phyloP scores from a whole-genome alignment of 2,888 invertebrate species.

The Oligia strigilis region DNA sequence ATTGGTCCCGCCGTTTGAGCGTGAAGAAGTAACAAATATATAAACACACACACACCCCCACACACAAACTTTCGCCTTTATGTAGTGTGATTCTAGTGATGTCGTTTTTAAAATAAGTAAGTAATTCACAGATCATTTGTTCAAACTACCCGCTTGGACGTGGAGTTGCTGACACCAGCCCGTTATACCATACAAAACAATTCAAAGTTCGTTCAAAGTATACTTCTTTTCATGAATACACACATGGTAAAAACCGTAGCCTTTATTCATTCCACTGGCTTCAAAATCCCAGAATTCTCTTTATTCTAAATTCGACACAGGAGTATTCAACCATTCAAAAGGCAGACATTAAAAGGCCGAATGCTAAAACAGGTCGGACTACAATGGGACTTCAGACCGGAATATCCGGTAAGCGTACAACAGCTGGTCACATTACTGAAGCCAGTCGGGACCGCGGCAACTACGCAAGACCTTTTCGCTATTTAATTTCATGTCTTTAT shows the following conservation, averaged over 20 bases:
- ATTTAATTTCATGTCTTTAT: conserved; percentile 69
- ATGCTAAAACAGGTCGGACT: conserved; percentile 21
- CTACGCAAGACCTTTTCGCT: conserved; percentile 69
- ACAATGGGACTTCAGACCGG: conserved; percentile 31
- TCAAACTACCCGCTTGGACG: background rate
- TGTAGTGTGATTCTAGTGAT: background rate
- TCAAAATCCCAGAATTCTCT: background rate
- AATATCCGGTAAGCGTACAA: conserved; percentile 30
- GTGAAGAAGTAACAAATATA: too few relatives aligned
- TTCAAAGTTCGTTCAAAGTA: background rate
- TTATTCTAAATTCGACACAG: conserved; percentile 3
- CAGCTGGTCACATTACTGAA: conserved; percentile 48
- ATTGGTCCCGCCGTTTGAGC: too few relatives aligned
- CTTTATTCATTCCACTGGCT: background rate
- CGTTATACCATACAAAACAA: background rate
- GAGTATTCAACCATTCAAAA: conserved; percentile 33
- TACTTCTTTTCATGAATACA: background rate
- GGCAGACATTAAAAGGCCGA: conserved; percentile 25
- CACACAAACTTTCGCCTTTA: too few relatives aligned
- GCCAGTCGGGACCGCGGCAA: conserved; percentile 58
- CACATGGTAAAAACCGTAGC: background rate
- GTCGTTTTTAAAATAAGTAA: background rate
- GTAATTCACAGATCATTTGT: background rate
- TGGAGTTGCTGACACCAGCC: background rate
- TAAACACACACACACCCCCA: too few relatives aligned